Conservation (phyloP, 2,797 vertebrate genomes). For the Smutsia temminckii region DNA sequence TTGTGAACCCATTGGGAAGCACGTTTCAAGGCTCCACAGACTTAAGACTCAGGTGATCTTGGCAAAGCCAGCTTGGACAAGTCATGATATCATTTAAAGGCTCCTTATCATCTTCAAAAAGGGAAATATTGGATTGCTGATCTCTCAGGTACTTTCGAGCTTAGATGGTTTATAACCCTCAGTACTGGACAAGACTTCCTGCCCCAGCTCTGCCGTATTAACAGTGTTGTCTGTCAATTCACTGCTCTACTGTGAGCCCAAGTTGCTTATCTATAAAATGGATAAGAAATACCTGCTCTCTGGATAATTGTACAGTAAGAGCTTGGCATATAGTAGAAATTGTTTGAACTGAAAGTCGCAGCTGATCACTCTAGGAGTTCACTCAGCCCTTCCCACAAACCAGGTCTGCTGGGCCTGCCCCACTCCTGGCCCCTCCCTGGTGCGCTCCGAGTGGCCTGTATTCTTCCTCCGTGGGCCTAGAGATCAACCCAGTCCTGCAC, state of each 20-base stretch:
- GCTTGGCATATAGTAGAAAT: no score
- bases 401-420: background rate
- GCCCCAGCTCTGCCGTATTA: background rate
- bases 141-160: background rate
- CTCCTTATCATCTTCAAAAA: background rate
- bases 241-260: background rate
- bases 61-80: background rate
- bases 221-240: background rate
- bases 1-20: background rate
- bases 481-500: background rate
- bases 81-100: background rate
- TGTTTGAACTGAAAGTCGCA: background rate
- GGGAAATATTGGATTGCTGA: background rate
- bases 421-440: rapidly evolving
- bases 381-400: background rate
- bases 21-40: background rate
- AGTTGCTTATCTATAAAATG: background rate
- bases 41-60: background rate
- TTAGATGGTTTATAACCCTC: background rate
- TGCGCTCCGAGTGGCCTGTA: background rate
- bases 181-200: background rate
- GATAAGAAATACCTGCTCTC: background rate
- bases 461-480: background rate
- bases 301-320: background rate
- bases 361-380: no score